A percentile compares a stretch with the other conserved stretches of the same genome.
These are phyloP conservation scores for Camarhynchus parvulus DNA, from an alignment of 2,113 vertebrate genomes.

Conservation along the genomic window DNA sequence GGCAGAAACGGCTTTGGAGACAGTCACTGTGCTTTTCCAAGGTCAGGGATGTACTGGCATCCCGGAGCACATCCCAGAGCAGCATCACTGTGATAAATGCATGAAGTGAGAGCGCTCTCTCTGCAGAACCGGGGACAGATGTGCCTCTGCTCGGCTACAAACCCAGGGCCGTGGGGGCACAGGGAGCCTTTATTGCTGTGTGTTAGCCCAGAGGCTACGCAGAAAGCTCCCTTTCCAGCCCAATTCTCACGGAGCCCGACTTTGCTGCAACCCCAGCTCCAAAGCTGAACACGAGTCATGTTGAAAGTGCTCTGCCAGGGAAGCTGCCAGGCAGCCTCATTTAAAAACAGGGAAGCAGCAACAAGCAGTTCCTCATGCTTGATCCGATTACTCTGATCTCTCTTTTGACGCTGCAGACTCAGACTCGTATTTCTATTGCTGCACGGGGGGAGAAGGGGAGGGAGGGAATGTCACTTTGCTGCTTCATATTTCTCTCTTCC, in stretches of 20 bases:
- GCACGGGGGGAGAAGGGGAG: conserved; percentile 12
- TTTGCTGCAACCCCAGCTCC: background rate
- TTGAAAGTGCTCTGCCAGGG: background rate
- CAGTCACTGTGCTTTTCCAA: background rate
- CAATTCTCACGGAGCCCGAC: background rate
- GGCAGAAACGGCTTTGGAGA: background rate
- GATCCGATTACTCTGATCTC: conserved; percentile 74
- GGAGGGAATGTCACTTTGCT: background rate
- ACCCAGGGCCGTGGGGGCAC: background rate
- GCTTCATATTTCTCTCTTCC: conserved; percentile 35
- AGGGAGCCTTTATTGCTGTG: background rate
- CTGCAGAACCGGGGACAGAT: background rate
- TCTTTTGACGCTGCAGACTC: conserved; percentile 70
- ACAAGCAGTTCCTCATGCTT: conserved; percentile 70
- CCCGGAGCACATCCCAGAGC: background rate
- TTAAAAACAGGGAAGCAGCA: conserved; percentile 56
- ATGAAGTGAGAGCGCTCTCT: background rate
- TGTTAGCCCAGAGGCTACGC: background rate
- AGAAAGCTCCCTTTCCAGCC: background rate
- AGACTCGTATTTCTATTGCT: conserved; percentile 60
- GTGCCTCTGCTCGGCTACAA: background rate
- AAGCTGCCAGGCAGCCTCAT: conserved; percentile 57
- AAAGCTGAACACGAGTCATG: background rate
- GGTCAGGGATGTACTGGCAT: background rate
- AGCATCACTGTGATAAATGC: background rate